Conservation (phyloP, 1,140 invertebrate species). For the Tetramorium alpestre region DNA sequence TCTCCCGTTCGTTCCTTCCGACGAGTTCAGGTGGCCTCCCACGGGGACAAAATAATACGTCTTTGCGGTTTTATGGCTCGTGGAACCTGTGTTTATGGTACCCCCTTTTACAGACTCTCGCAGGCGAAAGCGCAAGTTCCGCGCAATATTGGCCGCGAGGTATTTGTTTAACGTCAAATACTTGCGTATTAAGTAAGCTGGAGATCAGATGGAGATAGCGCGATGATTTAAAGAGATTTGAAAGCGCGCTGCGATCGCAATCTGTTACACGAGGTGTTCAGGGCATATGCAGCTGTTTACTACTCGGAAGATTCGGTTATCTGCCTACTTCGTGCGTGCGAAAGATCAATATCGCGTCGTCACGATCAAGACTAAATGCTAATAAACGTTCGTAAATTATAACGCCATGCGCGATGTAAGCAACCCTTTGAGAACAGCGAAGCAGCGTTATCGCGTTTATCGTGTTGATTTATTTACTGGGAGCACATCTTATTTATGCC, state of each 20-base stretch:
- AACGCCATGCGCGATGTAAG: background rate
- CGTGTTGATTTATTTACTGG: background rate
- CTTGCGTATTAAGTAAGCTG: background rate
- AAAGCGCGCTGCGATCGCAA: background rate
- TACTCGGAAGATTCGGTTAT: background rate
- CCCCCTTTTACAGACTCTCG: background rate
- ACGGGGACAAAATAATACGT: background rate
- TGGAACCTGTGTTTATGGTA: background rate
- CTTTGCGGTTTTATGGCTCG: background rate
- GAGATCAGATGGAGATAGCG: background rate
- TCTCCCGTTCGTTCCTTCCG: background rate
- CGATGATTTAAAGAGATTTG: background rate
- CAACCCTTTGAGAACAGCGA: background rate
- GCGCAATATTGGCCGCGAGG: background rate
- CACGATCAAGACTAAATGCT: background rate
- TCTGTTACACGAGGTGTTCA: background rate
- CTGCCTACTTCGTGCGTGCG: background rate
- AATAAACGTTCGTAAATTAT: background rate
- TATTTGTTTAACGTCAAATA: background rate
- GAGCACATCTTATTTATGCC: background rate
- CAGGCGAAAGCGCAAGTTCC: background rate
- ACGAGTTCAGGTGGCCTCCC: background rate
- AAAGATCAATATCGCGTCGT: background rate
- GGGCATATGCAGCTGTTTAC: background rate
- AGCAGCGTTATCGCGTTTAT: too few relatives aligned